Base-by-base conservation (phyloP, 2,888 invertebrate species). In the Volucella inflata region DNA sequence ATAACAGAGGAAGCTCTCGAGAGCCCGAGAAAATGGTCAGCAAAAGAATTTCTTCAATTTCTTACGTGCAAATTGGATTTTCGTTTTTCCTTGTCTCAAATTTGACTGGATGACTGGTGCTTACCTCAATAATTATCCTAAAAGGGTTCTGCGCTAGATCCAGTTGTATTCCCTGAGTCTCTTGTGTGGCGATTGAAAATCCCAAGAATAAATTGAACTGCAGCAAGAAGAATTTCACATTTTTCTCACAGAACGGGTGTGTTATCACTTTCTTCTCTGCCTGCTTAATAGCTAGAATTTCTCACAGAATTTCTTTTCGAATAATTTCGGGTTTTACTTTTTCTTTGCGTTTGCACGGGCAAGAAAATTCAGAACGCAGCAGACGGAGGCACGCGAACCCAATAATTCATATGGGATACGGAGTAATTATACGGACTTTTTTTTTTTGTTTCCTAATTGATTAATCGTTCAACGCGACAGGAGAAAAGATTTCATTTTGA, bases 181-280 rank as follows among this genome's bases (percentile, higher is more conserved):
- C 6, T 30, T 30, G 30, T 65, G 74, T 42, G n/a, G 21, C 62
- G 44, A 57, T 53, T 21, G 36, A 38, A 57, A 14, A 65, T 65
- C 48, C 71, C 80, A 70, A 79, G 70, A 64, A 79, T 62, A 68
- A 79, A 75, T 50, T 65, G 30, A 30, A 30, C 38, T 46, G 60
- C 38, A 30, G 8, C 21, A 53, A 50, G 71, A 84, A 80, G 60
- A 75, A 84, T 80, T 84, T 84, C 80, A 84, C 84, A 84, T 84
- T 78, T 30, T 80, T 84, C 53, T 84, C 80, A 84, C 75, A 17
- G 48, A 59, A 80, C 79, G 64, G 79, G 70, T 67, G 83, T 79
- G 79, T 84, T 80, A 84, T 84, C 78, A 78, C 70, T 75, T 84
- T 74, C 59, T 48, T 17, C 38, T 53, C 70, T 71, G 48, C n/a